A percentile compares a stretch with the other conserved stretches of the same genome.
phyloP scores from a whole-genome alignment of 2,113 vertebrate species.

The Lates calcarifer region DNA sequence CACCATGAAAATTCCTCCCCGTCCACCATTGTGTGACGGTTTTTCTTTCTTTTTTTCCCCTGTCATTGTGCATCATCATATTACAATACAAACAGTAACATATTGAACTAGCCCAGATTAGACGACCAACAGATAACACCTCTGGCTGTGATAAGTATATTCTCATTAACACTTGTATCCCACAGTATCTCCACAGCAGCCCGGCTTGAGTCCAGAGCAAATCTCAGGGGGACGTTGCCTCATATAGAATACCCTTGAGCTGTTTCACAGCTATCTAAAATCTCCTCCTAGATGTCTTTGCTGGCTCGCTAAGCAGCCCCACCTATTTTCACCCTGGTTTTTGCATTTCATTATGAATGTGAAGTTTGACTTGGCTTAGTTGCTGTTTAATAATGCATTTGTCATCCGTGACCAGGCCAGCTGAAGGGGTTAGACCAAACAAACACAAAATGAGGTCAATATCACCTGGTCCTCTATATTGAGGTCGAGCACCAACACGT shows the following conservation, averaged over 20 bases:
- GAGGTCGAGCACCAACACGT: conserved; percentile 51
- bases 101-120: conserved; percentile 33
- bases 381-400: conserved; percentile 76
- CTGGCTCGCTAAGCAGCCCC: conserved; percentile 59
- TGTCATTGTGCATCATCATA: not conserved
- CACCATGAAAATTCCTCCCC: not conserved
- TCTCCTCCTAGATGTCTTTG: conserved; percentile 75
- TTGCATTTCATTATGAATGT: conserved; percentile 66
- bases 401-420: conserved; percentile 71
- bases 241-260: conserved; percentile 86
- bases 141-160: conserved; percentile 80
- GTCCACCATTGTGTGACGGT: not conserved
- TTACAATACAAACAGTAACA: conserved; percentile 32
- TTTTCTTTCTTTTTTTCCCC: not conserved
- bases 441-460: conserved; percentile 77
- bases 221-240: conserved; percentile 76
- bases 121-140: conserved; percentile 54
- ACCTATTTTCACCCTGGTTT: conserved; percentile 60
- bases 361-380: conserved; percentile 63
- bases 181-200: conserved; percentile 74
- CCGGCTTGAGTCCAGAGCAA: conserved; percentile 78
- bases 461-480: conserved; percentile 70
- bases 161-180: conserved; percentile 86
- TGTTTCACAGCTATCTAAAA: conserved; percentile 80
- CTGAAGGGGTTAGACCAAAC: conserved; percentile 60